Percentiles rank a stretch among this genome's conserved stretches.
These are phyloP conservation scores for Agraylea sexmaculata DNA, from an alignment of 1,140 invertebrate genomes.

Conservation along the genomic window DNA sequence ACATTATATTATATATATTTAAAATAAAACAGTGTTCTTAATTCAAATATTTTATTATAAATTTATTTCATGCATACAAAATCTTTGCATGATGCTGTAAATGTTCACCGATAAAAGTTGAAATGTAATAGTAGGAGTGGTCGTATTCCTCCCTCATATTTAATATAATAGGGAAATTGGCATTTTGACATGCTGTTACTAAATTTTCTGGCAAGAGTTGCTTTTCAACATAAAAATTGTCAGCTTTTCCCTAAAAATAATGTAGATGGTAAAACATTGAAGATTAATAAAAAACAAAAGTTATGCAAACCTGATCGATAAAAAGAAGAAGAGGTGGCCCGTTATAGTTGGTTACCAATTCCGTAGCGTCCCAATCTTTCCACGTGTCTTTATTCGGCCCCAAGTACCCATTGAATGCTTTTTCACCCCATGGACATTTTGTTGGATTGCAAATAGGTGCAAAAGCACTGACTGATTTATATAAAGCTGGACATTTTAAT, in stretches of 20 bases:
- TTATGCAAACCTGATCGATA: conserved; percentile 72
- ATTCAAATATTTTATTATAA: conserved; percentile 3
- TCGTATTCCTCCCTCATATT: conserved; percentile 84
- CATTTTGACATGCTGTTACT: conserved; percentile 52
- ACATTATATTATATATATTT: no score
- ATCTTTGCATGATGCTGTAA: conserved; percentile 77
- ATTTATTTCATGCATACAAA: conserved; percentile 36
- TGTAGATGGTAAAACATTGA: conserved; percentile 8
- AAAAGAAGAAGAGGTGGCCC: conserved; percentile 76
- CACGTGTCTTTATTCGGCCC: conserved; percentile 58
- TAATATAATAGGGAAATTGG: conserved; percentile 58
- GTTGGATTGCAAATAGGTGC: conserved; percentile 88
- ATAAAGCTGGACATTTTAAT: conserved; percentile 84
- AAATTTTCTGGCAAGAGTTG: conserved; percentile 84
- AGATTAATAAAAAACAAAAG: conserved; percentile 1
- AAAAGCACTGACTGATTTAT: conserved; percentile 90
- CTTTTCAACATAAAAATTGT: conserved; percentile 66
- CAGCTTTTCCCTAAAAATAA: conserved; percentile 59
- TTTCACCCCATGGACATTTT: conserved; percentile 76
- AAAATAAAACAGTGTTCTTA: no score
- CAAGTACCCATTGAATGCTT: conserved; percentile 80
- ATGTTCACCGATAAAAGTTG: conserved; percentile 89
- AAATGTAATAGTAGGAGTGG: conserved; percentile 92
- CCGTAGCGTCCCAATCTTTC: conserved; percentile 82
- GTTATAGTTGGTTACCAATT: conserved; percentile 70